These are phyloP conservation scores for Equus przewalskii DNA, from an alignment of 2,113 vertebrate genomes.

Conservation along the genomic window DNA sequence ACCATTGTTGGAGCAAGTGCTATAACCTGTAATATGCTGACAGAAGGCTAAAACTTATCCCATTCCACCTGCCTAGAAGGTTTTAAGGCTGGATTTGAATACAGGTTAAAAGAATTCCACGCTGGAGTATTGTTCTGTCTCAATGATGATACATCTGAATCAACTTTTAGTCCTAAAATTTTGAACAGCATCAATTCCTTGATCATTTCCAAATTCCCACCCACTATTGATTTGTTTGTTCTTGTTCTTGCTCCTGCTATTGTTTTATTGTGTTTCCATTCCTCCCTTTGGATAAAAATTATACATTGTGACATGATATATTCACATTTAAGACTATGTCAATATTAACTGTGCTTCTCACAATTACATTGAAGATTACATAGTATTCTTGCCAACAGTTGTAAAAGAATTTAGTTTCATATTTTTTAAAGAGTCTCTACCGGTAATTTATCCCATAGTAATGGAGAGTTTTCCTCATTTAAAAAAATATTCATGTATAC, in stretches of 20 bases:
- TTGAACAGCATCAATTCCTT: background rate
- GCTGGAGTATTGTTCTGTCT: background rate
- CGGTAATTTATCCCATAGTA: background rate
- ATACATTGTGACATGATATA: fast-evolving
- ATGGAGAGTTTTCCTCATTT: background rate
- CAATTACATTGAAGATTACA: fast-evolving
- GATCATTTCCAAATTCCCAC: background rate
- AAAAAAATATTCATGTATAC: no score
- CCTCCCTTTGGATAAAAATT: background rate
- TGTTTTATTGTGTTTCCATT: background rate
- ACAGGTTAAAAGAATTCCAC: background rate
- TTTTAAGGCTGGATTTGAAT: background rate
- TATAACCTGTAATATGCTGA: background rate
- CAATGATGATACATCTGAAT: fast-evolving
- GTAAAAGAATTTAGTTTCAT: background rate
- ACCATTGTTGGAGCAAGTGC: background rate
- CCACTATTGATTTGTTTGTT: no score
- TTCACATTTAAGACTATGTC: background rate
- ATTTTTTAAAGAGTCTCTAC: background rate
- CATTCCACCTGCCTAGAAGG: no score
- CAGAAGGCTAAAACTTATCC: fast-evolving
- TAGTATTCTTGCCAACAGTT: background rate
- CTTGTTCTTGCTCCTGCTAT: background rate
- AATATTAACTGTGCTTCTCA: no score
- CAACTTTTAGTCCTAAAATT: background rate